Conservation (phyloP, 2,797 vertebrate genomes). For the Tauraco hartlaubi region DNA sequence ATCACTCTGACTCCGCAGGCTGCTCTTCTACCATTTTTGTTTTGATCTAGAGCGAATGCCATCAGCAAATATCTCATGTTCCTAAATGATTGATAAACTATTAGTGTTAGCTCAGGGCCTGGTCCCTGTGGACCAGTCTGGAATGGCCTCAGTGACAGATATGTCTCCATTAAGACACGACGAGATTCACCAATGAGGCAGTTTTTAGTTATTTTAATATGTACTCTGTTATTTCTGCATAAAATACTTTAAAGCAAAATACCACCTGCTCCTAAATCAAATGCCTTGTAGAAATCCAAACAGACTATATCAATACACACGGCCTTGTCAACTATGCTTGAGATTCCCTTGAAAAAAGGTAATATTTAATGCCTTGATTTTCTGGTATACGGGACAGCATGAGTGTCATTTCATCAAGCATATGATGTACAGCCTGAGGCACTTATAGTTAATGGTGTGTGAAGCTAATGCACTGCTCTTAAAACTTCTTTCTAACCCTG, state of each 20-base stretch:
- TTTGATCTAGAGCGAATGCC: background rate
- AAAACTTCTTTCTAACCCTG: background rate
- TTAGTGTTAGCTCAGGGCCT: background rate
- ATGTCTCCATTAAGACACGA: background rate
- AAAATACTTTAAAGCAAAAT: background rate
- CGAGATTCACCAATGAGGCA: background rate
- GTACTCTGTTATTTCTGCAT: background rate
- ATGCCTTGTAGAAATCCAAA: background rate
- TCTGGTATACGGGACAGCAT: background rate
- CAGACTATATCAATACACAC: background rate
- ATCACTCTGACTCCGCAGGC: background rate
- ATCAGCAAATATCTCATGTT: background rate
- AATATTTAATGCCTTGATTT: background rate
- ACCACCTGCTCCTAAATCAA: background rate
- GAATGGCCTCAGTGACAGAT: background rate
- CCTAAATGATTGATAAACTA: background rate
- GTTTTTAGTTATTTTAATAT: background rate
- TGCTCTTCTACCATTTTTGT: background rate
- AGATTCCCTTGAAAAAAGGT: background rate
- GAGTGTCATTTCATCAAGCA: background rate
- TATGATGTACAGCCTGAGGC: background rate
- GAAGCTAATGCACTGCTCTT: slow-evolving; percentile 2
- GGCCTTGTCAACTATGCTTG: background rate
- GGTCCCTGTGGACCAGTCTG: background rate
- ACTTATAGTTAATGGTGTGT: background rate